A percentile compares a stretch with the other conserved stretches of the same genome.
Conservation (phyloP, 2,888 invertebrate species). For the Hydraecia micacea region DNA sequence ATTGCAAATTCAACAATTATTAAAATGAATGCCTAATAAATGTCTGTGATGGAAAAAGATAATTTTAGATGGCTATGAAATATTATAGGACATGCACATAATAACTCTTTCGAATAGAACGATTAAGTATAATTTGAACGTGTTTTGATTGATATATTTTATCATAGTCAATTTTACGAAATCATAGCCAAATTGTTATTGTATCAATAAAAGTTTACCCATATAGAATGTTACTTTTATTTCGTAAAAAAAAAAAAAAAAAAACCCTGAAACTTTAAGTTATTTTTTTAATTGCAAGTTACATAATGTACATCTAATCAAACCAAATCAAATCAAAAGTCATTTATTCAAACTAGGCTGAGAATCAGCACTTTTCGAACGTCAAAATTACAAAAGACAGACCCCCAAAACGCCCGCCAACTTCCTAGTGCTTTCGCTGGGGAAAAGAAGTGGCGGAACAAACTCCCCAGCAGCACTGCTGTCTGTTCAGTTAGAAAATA, state of each 20-base stretch:
- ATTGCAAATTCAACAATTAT: conserved; percentile 57
- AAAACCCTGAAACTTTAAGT: neutral
- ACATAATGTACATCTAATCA: neutral
- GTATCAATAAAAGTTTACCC: neutral
- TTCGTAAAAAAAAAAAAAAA: too few relatives aligned
- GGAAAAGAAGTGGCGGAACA: too few relatives aligned
- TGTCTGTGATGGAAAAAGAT: conserved; percentile 9
- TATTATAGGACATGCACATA: conserved; percentile 29
- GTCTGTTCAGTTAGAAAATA: too few relatives aligned
- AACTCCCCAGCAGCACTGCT: too few relatives aligned
- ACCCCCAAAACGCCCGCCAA: too few relatives aligned
- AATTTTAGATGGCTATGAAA: conserved; percentile 36
- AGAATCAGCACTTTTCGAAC: too few relatives aligned
- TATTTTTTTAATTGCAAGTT: neutral
- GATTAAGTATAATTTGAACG: conserved; percentile 56
- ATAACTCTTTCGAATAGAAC: conserved; percentile 12
- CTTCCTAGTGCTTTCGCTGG: too few relatives aligned
- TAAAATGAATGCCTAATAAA: conserved; percentile 32
- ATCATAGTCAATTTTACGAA: conserved; percentile 4
- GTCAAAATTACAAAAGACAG: too few relatives aligned
- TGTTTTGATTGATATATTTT: conserved; percentile 39
- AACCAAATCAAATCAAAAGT: too few relatives aligned
- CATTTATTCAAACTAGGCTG: too few relatives aligned
- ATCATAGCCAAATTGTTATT: neutral
- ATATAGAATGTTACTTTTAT: neutral